Base-by-base conservation (phyloP, 1,140 invertebrate species). In the Periplaneta americana region DNA sequence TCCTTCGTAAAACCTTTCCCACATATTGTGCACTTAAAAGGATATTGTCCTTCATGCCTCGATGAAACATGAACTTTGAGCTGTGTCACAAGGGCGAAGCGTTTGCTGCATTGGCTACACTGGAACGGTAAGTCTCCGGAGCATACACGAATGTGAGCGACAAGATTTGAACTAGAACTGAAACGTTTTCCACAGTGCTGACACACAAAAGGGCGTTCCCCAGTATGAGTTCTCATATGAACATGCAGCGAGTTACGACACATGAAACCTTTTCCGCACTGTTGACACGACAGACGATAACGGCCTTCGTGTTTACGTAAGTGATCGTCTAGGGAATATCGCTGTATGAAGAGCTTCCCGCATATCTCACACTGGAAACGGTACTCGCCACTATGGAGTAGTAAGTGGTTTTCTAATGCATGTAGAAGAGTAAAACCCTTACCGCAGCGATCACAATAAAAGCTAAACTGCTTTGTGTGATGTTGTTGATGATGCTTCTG, bases 361-460 rank as follows among this genome's bases (percentile, higher is more conserved):
- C 89, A 90, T 2, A 87, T 87, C 80, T 89, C 89, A 79, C 89
- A 90, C 6, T 80, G 81, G 74, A 78, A 87, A 37, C 84, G 86
- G 74, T 84, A 85, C 0, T 84, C 83, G 34, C 85, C 85, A 18
- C 83, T 34, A 28, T 87, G 86, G 0, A 82, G 82, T 28, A 82
- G 84, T 17, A 87, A 83, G 79, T 92, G 91, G 36, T 86, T 88
- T 74, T 87, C 87, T 5, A 90, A 79, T 1, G 88, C 83, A 81
- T 85, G 85, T 74, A 88, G 87, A 78, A 87, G 87, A 5, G 88
- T 87, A 81, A 89, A 91, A 0, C 87, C 87, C 76, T 89, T 90
- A 0, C 87, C 88, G 48, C 90, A 91, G n/a, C 86, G 84, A 28
- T 90, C 88, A 78, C 91, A 91, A 0, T 86, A 88, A 82, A 86